phyloP scores from a whole-genome alignment of 2,888 invertebrate genomes.

The Drosophila tanythrix region DNA sequence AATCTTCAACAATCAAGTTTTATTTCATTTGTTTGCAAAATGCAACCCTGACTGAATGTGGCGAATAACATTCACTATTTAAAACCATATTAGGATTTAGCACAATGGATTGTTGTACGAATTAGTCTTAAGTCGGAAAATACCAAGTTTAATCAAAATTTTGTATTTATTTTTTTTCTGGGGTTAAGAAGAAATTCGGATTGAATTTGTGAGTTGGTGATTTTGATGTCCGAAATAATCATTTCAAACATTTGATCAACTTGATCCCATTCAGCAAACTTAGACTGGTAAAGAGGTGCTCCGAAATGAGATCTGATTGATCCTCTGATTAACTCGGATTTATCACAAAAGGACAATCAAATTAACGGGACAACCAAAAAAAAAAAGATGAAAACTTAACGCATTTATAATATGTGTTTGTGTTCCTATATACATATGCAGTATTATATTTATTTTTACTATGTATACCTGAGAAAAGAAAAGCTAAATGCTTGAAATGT shows the following conservation, averaged over 20 bases:
- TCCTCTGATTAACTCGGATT: no score
- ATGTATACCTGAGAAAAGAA: background rate
- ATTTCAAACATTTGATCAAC: background rate
- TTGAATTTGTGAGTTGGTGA: no score
- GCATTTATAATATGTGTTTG: background rate
- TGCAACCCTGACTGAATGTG: background rate
- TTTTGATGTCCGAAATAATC: no score
- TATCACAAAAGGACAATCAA: no score
- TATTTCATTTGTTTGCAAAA: constrained; percentile 1
- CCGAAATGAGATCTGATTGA: no score
- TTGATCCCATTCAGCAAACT: background rate
- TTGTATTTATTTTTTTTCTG: no score
- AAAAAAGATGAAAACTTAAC: background rate
- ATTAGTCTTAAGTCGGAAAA: no score
- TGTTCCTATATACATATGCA: background rate
- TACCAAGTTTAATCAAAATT: no score
- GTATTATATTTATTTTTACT: background rate
- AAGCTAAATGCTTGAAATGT: constrained; percentile 12
- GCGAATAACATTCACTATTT: background rate
- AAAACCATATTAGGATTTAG: background rate
- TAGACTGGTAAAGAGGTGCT: no score
- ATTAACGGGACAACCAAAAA: background rate
- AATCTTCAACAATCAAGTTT: constrained; percentile 51
- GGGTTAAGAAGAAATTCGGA: no score
- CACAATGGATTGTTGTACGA: no score